Conservation (phyloP, 2,888 invertebrate genomes). For the Chymomyza procnemis region DNA sequence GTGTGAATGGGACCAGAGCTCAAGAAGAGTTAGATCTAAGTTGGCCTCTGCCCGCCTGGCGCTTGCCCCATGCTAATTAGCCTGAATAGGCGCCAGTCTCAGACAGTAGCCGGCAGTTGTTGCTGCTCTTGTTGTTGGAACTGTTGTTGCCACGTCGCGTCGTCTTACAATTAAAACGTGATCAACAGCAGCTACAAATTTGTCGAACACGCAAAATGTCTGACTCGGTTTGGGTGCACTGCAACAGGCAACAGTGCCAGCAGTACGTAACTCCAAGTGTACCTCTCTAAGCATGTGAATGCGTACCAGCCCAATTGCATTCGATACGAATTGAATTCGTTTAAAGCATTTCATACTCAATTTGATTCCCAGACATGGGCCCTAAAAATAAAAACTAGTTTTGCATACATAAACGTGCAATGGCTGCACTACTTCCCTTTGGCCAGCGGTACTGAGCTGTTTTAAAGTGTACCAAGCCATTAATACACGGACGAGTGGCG, state of each 20-base stretch:
- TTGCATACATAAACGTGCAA: slow-evolving; percentile 65
- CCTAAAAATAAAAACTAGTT: slow-evolving; percentile 69
- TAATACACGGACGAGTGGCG: slow-evolving; percentile 61
- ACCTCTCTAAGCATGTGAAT: slow-evolving; percentile 17
- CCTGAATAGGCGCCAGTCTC: slow-evolving; percentile 64
- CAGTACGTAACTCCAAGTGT: not conserved
- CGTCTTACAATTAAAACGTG: slow-evolving; percentile 76
- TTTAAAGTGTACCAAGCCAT: slow-evolving; percentile 51
- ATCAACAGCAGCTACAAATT: slow-evolving; percentile 74
- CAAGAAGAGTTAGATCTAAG: not conserved
- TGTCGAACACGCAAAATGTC: slow-evolving; percentile 73
- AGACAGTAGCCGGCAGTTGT: not conserved
- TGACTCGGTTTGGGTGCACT: slow-evolving; percentile 3
- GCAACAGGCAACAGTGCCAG: not conserved
- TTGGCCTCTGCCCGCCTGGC: not conserved
- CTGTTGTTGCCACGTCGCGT: slow-evolving; percentile 9
- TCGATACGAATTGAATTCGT: slow-evolving; percentile 51
- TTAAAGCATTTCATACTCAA: slow-evolving; percentile 31
- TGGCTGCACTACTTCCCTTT: slow-evolving; percentile 70
- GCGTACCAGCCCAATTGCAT: slow-evolving; percentile 41
- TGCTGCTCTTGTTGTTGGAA: not conserved
- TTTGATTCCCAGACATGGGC: slow-evolving; percentile 68
- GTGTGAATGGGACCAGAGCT: slow-evolving; percentile 1
- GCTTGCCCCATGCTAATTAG: slow-evolving; percentile 59
- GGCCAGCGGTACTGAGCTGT: slow-evolving; percentile 31